phyloP scores from a whole-genome alignment of 2,113 vertebrate species.

The Chiloscyllium plagiosum region DNA sequence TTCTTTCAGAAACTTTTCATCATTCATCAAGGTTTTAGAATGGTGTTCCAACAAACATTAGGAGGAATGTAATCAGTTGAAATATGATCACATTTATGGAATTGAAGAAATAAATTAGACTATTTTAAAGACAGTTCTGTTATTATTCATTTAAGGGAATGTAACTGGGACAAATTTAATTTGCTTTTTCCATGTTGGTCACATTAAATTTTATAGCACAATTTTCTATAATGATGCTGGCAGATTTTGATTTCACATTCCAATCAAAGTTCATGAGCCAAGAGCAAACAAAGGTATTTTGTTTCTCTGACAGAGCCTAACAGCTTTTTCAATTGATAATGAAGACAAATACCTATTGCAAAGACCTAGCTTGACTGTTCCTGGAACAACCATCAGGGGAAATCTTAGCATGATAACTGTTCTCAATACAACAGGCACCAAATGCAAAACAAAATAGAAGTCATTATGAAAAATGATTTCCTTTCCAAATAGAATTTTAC shows the following conservation, averaged over 20 bases:
- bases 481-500: neutral
- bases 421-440: neutral
- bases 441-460: neutral
- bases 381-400: neutral
- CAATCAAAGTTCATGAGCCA: neutral
- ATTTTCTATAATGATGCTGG: neutral
- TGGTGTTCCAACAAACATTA: neutral
- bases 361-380: neutral
- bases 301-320: neutral
- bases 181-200: neutral
- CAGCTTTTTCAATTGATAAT: neutral
- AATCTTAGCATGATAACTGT: neutral
- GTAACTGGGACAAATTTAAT: conserved; percentile 4
- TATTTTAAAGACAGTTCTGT: neutral
- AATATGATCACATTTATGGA: neutral
- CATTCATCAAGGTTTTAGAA: neutral
- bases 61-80: neutral
- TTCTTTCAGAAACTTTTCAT: neutral
- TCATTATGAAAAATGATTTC: neutral
- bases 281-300: neutral
- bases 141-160: neutral
- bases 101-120: neutral
- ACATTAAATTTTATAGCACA: neutral
- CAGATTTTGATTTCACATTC: neutral
- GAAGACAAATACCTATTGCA: neutral